Conservation (phyloP, 2,113 vertebrate species). For the Physeter macrocephalus region DNA sequence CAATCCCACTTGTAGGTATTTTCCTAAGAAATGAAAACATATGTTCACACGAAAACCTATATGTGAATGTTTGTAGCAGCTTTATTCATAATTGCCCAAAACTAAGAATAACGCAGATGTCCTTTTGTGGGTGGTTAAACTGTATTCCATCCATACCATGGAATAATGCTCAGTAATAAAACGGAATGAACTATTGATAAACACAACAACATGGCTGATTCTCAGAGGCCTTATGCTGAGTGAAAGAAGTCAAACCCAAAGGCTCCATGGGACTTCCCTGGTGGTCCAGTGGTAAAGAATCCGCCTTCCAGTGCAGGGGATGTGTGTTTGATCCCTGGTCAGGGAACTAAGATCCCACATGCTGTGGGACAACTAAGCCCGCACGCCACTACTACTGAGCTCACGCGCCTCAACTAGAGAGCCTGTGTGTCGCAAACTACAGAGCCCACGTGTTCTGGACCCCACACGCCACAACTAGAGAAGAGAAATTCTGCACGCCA, state of each 20-base stretch:
- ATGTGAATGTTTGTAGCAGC: not conserved
- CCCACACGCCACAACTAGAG: no score
- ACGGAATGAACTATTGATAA: not conserved
- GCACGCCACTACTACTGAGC: no score
- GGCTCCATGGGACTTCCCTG: no score
- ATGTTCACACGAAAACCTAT: not conserved
- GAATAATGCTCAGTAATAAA: not conserved
- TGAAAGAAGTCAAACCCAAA: not conserved
- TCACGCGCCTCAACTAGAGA: no score
- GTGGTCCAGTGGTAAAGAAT: no score
- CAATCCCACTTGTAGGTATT: not conserved
- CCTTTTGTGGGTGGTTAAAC: not conserved
- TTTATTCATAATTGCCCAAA: slow-evolving; percentile 21
- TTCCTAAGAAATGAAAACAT: not conserved
- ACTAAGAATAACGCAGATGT: not conserved
- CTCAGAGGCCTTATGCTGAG: not conserved
- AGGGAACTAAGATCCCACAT: no score
- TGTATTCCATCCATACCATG: not conserved
- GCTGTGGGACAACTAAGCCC: no score
- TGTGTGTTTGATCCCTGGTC: no score
- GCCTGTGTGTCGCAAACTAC: no score
- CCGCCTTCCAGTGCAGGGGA: no score
- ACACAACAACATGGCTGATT: not conserved
- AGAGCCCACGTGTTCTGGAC: no score
- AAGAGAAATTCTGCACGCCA: no score